A percentile compares a stretch with the other conserved stretches of the same genome.
phyloP scores from a whole-genome alignment of 2,888 invertebrate genomes.

The Catocala nupta region DNA sequence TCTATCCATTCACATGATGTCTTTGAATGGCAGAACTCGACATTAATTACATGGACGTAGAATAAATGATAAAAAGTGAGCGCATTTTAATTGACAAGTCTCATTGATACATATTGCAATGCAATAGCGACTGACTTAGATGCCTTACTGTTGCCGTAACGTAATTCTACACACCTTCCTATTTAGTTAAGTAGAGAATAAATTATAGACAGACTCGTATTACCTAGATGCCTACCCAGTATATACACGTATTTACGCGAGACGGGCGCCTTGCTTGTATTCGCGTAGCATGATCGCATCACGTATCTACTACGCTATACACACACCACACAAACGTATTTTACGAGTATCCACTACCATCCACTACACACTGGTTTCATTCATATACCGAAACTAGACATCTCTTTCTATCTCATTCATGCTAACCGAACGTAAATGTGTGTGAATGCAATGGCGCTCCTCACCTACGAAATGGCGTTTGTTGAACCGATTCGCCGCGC shows the following conservation, averaged over 20 bases:
- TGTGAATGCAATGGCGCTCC: slow-evolving; percentile 70
- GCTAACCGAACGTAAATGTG: slow-evolving; percentile 55
- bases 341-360: slow-evolving; percentile 76
- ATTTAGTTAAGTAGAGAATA: slow-evolving; percentile 46
- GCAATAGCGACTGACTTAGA: slow-evolving; percentile 21
- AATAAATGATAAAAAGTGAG: slow-evolving; percentile 17
- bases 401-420: slow-evolving; percentile 81
- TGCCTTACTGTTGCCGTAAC: slow-evolving; percentile 35
- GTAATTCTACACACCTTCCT: slow-evolving; percentile 16
- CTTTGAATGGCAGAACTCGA: slow-evolving; percentile 29
- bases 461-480: slow-evolving; percentile 80
- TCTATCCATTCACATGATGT: slow-evolving; percentile 28
- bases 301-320: slow-evolving; percentile 70
- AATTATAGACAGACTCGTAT: slow-evolving; percentile 44
- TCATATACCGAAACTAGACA: slow-evolving; percentile 85
- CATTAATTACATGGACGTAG: not conserved
- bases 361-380: slow-evolving; percentile 85
- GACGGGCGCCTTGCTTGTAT: slow-evolving; percentile 65
- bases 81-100: slow-evolving; percentile 31
- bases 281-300: slow-evolving; percentile 69
- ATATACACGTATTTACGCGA: slow-evolving; percentile 70
- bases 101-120: slow-evolving; percentile 19
- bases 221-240: slow-evolving; percentile 59
- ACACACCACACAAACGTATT: slow-evolving; percentile 69
- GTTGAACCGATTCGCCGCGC: slow-evolving; percentile 82